Base-by-base conservation (phyloP, 2,113 vertebrate species). In the Ceratotherium simum region DNA sequence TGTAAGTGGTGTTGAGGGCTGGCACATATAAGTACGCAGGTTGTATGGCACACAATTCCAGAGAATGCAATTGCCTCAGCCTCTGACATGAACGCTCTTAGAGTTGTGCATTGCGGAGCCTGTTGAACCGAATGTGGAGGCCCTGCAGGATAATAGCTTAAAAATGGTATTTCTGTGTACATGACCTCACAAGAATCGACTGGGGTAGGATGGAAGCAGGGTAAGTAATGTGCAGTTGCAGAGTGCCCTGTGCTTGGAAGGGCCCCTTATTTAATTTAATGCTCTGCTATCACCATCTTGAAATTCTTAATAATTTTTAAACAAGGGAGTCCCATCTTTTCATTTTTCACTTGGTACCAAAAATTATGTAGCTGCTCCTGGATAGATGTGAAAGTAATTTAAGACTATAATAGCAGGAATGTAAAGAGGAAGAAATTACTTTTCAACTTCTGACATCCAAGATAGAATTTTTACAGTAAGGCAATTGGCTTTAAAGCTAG, bases 351-450 rank as follows among this genome's bases (percentile, higher is more conserved):
- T 84, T 21, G 4, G 13, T 82, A 79, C 4, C 11, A 75, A 83
- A 96, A 73, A 20, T 84, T 62, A 87, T 58, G 42, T 62, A 70
- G 27, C 20, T 94, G 31, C 21, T 79, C 25, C 31, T 76, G 33
- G n/a, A 14, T 65, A 4, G 17, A 65, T 58, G 25, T 75, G 23
- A 14, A 4, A 69, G 10, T 72, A 69, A 8, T 65, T 80, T 94
- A 70, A 81, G 6, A 51, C 16, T 25, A 0, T 42, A 75, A 82
- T 48, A n/a, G 3, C 51, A 82, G 29, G 21, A 78, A 72, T 90
- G 16, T 73, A n/a, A 95, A 88, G 51, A 85, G 23, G 16, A 91
- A 79, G 25, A 83, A 91, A 79, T 87, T 82, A 36, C 27, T 95
- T 83, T 83, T 80, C 64, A 80, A 60, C 27, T 48, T 89, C 10